Conservation (phyloP, 2,113 vertebrate genomes). For the Pavo muticus region DNA sequence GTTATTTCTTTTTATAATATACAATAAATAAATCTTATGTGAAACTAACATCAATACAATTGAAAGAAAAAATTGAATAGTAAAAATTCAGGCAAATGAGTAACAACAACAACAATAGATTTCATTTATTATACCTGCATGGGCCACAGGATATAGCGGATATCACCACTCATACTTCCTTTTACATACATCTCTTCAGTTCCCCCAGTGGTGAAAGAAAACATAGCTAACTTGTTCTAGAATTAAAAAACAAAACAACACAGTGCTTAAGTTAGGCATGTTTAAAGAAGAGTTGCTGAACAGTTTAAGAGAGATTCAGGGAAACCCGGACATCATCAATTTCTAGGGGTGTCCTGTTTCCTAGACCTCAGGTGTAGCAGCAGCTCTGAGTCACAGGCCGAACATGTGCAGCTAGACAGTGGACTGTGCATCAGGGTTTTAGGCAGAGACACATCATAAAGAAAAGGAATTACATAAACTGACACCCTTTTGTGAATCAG, state of each 20-base stretch:
- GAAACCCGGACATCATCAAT: background rate
- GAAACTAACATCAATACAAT: background rate
- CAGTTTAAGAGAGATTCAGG: background rate
- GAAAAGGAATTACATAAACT: background rate
- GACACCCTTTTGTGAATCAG: background rate
- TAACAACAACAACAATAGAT: background rate
- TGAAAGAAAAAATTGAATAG: background rate
- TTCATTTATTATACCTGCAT: conserved; percentile 72
- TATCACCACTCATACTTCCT: conserved; percentile 34
- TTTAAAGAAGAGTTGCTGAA: background rate
- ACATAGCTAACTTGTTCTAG: conserved; percentile 76
- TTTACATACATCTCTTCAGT: conserved; percentile 45
- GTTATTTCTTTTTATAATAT: background rate
- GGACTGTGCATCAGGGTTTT: background rate
- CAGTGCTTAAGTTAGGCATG: background rate
- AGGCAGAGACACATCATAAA: background rate
- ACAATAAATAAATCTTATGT: background rate
- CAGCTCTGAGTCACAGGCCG: background rate
- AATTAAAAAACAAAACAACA: background rate
- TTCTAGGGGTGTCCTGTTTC: background rate
- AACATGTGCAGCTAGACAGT: background rate
- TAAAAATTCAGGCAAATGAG: background rate
- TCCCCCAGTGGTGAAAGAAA: conserved; percentile 80
- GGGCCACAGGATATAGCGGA: conserved; percentile 79
- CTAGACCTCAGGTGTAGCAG: background rate